Evolutionary conservation across 2,888 invertebrate species (phyloP), one percentile per base, ranked within the genome.

Genomic region (Hirtodrosophila trivittata): DNA sequence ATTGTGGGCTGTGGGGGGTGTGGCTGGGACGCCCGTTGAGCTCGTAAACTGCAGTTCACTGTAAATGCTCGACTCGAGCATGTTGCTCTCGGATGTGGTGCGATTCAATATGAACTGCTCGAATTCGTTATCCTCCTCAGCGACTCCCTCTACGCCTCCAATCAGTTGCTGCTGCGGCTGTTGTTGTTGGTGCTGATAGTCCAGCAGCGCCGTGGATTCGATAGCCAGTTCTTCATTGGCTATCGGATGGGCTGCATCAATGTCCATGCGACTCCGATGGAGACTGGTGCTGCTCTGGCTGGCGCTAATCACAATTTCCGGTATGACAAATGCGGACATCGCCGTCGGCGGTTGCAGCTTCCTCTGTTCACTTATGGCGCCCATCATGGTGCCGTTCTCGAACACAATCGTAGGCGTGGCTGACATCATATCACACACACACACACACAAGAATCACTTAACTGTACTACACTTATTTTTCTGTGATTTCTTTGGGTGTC

Each of bases 301-400:
- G 59, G 67, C 69, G 70, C 78, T 88, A 74, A 88, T 86, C 65
- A 88, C 77, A 51, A 88, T 83, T 85, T 88, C 85, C 74, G 89
- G 88, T 76, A 86, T 74, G 56, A 71, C 69, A 62, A 71, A 65
- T 37, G 66, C 47, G 16, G 56, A 35, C 14, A 46, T n/a, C 38
- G 59, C 14, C 43, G 59, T 12, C 47, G 59, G 21, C 47, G 66
- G 42, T 57, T 65, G 60, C 26, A 54, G 39, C 33, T 73, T 82
- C 43, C 58, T 28, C 35, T 57, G 54, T 30, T 82, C 66, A 41
- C 63, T 42, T 59, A 90, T 75, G 14, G 89, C 82, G 68, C 90
- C 90, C 66, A 89, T 70, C 58, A 90, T 81, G 57, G 90, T 90
- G 69, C 90, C 90, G 67, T 90, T 90, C 66, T 90, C 90, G 57